These are phyloP conservation scores for Alces alces DNA, from an alignment of 2,113 vertebrate species.

Conservation along the genomic window DNA sequence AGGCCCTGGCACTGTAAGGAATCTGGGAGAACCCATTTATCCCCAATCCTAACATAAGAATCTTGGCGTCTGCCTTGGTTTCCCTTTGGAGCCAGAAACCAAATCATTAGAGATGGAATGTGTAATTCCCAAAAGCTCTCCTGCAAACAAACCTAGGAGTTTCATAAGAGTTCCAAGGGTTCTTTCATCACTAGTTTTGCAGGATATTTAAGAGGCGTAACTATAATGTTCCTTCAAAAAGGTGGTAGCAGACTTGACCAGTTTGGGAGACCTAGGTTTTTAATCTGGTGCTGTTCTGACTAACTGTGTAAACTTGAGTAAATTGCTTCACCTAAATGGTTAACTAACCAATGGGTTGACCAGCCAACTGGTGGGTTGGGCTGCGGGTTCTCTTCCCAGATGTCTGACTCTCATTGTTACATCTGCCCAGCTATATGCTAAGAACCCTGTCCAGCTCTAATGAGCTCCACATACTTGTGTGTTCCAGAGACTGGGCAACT, in stretches of 20 bases:
- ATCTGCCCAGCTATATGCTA: not conserved
- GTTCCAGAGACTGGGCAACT: not conserved
- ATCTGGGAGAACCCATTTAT: not conserved
- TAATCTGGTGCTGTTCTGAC: not conserved
- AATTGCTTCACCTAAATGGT: not conserved
- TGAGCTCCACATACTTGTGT: not conserved
- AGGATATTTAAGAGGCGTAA: not conserved
- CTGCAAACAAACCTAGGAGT: not conserved
- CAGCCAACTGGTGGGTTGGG: not conserved
- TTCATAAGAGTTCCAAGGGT: not conserved
- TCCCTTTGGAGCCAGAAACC: not conserved
- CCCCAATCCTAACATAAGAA: not conserved
- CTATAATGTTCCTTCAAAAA: not conserved
- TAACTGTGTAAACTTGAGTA: not conserved
- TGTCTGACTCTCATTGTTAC: accelerated
- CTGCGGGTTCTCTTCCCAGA: not conserved
- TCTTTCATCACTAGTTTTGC: not conserved
- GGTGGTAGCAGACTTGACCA: not conserved
- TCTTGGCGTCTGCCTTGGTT: not conserved
- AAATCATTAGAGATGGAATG: not conserved
- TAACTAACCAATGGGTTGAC: not conserved
- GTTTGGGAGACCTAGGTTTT: not conserved
- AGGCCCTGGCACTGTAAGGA: not conserved
- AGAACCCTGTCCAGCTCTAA: not conserved
- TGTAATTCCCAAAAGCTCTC: not conserved